A percentile compares a stretch with the other conserved stretches of the same genome.
Conservation (phyloP, 1,140 invertebrate species). For the Fopius arisanus region DNA sequence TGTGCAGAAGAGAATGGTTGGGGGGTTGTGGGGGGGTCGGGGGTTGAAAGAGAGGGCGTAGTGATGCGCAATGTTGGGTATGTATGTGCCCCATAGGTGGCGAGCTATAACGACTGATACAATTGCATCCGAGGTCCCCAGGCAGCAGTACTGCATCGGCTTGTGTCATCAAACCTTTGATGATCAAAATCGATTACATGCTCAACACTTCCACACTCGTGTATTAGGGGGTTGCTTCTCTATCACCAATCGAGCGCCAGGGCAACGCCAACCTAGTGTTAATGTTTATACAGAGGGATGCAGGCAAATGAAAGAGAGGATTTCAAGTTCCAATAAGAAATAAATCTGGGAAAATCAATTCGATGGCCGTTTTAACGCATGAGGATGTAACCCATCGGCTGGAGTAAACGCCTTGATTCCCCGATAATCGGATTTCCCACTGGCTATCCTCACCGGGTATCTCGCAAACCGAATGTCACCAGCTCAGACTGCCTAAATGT, state of each 20-base stretch:
- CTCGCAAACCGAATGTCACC: not conserved
- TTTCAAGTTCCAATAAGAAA: slow-evolving; percentile 9
- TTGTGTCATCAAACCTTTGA: slow-evolving; percentile 4
- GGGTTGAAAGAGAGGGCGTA: slow-evolving; percentile 2
- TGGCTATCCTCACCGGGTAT: slow-evolving; percentile 1
- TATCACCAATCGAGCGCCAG: not conserved
- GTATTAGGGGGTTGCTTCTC: not conserved
- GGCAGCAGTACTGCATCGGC: not conserved
- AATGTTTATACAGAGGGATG: not conserved
- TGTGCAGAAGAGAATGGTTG: not conserved
- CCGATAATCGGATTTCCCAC: slow-evolving; percentile 3
- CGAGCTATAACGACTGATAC: not conserved
- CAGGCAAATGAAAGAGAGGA: not conserved
- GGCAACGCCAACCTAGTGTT: not conserved
- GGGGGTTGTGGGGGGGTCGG: not conserved
- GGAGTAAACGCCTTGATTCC: slow-evolving; percentile 6
- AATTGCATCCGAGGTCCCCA: not conserved
- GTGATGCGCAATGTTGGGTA: not conserved
- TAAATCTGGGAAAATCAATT: slow-evolving; percentile 15
- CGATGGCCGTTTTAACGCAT: not conserved
- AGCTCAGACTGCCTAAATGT: not conserved
- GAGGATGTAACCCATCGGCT: slow-evolving; percentile 8
- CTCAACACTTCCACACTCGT: not conserved
- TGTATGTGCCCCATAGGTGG: not conserved
- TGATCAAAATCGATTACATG: slow-evolving; percentile 12